Evolutionary conservation across 2,888 invertebrate species (phyloP).

Genomic region (Phyllotreta striolata): DNA sequence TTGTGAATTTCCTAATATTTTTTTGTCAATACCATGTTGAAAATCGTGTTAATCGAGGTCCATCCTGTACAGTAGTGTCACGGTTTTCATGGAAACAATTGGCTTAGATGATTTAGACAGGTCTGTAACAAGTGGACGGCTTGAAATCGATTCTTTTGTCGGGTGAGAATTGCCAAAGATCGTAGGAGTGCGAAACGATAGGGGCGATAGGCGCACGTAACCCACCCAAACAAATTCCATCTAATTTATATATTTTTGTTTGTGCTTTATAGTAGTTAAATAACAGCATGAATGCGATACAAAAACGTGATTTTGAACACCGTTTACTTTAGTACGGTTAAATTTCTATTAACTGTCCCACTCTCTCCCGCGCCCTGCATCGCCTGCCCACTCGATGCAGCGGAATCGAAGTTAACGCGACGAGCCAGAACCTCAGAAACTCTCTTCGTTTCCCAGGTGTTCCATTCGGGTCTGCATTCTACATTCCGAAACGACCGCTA

Average conservation of each 20-base stretch:
- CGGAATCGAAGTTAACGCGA: constrained; percentile 14
- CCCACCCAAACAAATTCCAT: no score
- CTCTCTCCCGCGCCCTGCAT: constrained; percentile 12
- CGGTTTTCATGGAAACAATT: constrained; percentile 45
- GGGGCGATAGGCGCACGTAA: constrained; percentile 22
- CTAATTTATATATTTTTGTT: no score
- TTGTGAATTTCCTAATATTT: no score
- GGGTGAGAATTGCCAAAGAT: constrained; percentile 38
- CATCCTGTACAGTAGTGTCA: constrained; percentile 34
- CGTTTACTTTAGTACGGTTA: no score
- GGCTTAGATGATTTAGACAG: constrained; percentile 43
- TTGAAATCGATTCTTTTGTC: constrained; percentile 37
- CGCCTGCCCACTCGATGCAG: constrained; percentile 26
- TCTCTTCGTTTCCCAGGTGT: constrained; percentile 54
- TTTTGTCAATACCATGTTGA: no score
- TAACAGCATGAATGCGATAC: no score
- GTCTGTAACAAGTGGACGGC: constrained; percentile 31
- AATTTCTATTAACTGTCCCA: no score
- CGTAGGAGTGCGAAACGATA: constrained; percentile 30
- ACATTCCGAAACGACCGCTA: constrained; percentile 49
- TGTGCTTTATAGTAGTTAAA: no score
- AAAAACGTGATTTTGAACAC: no score
- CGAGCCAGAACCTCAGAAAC: constrained; percentile 35
- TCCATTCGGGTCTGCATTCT: constrained; percentile 54
- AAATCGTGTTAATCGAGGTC: neutral